phyloP scores from a whole-genome alignment of 2,113 vertebrate species.

The Abramis brama region DNA sequence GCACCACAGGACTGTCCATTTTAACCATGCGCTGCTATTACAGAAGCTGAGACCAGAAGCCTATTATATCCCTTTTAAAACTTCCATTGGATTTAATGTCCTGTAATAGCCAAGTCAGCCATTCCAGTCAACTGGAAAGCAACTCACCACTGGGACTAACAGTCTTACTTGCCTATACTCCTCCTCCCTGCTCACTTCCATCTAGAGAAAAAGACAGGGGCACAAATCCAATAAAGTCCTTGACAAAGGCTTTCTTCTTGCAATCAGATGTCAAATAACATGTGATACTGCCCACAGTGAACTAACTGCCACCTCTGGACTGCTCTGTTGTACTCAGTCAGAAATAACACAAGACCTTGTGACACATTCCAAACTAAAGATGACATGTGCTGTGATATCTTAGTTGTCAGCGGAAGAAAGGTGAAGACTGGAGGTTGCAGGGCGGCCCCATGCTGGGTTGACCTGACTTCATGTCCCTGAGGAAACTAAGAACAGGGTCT shows the following conservation, averaged over 20 bases:
- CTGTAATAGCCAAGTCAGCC: slow-evolving; percentile 66
- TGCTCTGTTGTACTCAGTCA: slow-evolving; percentile 50
- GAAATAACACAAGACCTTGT: slow-evolving; percentile 67
- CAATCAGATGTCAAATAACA: slow-evolving; percentile 73
- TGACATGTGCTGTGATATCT: slow-evolving; percentile 59
- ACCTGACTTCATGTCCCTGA: slow-evolving; percentile 44
- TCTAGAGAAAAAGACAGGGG: slow-evolving; percentile 58
- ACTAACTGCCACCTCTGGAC: slow-evolving; percentile 62
- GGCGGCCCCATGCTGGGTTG: slow-evolving; percentile 17
- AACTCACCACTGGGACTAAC: slow-evolving; percentile 54
- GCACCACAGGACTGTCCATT: slow-evolving; percentile 43
- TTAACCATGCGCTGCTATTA: slow-evolving; percentile 25
- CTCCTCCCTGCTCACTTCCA: slow-evolving; percentile 50
- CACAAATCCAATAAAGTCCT: slow-evolving; percentile 74
- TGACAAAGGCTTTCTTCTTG: slow-evolving; percentile 74
- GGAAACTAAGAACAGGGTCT: slow-evolving; percentile 19
- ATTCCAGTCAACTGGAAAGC: slow-evolving; percentile 66
- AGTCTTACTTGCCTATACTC: slow-evolving; percentile 52
- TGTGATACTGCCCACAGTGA: slow-evolving; percentile 69
- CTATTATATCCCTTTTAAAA: slow-evolving; percentile 74
- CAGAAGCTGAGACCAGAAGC: slow-evolving; percentile 69
- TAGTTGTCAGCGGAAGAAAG: slow-evolving; percentile 45
- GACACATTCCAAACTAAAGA: slow-evolving; percentile 63
- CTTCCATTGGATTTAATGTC: slow-evolving; percentile 75
- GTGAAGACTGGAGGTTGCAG: background rate